phyloP scores from a whole-genome alignment of 2,888 invertebrate genomes.

The Agriopis marginaria region DNA sequence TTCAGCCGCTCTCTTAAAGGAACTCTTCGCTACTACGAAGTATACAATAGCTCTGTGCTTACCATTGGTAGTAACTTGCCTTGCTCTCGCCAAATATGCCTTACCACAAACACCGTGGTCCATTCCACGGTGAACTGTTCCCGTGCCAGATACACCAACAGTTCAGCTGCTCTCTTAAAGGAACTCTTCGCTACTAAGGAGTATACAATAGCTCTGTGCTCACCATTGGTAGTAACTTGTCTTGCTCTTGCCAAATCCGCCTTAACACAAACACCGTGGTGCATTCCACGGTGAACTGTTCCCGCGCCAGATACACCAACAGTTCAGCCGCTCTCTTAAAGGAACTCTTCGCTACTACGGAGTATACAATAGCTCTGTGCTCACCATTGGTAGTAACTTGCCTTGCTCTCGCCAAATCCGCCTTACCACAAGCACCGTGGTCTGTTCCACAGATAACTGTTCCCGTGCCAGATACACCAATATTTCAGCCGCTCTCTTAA shows the following conservation, averaged over 20 bases:
- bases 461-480: conserved; percentile 94
- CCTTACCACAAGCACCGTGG: conserved; percentile 96
- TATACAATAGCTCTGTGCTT: too few species aligned
- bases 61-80: conserved; percentile 88
- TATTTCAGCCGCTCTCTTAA: conserved; percentile 93
- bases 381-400: conserved; percentile 87
- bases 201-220: conserved; percentile 88
- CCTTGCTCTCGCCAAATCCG: conserved; percentile 95
- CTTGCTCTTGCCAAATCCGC: conserved; percentile 96
- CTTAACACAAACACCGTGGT: conserved; percentile 96
- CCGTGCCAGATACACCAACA: conserved; percentile 94
- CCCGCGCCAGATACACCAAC: conserved; percentile 93
- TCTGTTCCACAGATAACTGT: conserved; percentile 92
- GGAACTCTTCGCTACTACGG: conserved; percentile 93
- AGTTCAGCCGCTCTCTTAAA: conserved; percentile 94
- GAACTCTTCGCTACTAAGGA: conserved; percentile 94
- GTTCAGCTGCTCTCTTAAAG: conserved; percentile 93
- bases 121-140: conserved; percentile 93
- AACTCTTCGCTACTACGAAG: not conserved
- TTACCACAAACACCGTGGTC: conserved; percentile 96
- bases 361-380: conserved; percentile 90
- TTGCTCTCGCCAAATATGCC: conserved; percentile 95
- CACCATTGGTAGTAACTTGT: conserved; percentile 61
- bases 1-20: not conserved
- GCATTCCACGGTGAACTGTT: conserved; percentile 93